These are phyloP conservation scores for Conistra vaccinii DNA, from an alignment of 2,888 invertebrate species.

Conservation along the genomic window DNA sequence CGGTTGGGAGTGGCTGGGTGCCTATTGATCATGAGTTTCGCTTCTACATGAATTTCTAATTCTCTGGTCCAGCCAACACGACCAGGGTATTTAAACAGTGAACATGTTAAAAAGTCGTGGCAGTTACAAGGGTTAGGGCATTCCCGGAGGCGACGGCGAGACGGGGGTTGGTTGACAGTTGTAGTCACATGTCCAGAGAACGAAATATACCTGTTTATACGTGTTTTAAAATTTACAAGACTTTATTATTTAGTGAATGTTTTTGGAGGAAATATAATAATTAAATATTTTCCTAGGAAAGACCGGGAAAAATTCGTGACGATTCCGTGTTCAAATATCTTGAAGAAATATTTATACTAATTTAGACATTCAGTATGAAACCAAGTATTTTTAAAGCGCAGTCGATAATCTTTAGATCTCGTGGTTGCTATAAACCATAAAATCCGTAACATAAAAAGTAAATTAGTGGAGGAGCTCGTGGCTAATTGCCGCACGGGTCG, in stretches of 20 bases:
- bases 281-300: no score
- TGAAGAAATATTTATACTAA: no score
- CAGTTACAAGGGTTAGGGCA: constrained; percentile 53
- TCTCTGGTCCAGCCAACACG: constrained; percentile 21
- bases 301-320: background rate
- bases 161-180: constrained; percentile 56
- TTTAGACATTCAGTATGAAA: no score
- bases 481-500: no score
- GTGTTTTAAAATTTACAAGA: constrained; percentile 31
- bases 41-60: constrained; percentile 5
- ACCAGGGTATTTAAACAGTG: constrained; percentile 52
- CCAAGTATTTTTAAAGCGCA: no score
- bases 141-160: constrained; percentile 51
- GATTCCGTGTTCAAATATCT: no score
- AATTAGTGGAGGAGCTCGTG: no score
- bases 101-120: constrained; percentile 63
- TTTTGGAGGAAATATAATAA: background rate
- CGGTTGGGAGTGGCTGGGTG: background rate
- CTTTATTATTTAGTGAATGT: background rate
- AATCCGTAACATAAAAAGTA: no score
- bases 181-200: constrained; percentile 41
- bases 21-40: background rate
- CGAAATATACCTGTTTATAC: constrained; percentile 31
- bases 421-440: no score
- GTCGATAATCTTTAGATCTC: no score